Conservation (phyloP, 2,888 invertebrate species). For the Toxonevra muliebris region DNA sequence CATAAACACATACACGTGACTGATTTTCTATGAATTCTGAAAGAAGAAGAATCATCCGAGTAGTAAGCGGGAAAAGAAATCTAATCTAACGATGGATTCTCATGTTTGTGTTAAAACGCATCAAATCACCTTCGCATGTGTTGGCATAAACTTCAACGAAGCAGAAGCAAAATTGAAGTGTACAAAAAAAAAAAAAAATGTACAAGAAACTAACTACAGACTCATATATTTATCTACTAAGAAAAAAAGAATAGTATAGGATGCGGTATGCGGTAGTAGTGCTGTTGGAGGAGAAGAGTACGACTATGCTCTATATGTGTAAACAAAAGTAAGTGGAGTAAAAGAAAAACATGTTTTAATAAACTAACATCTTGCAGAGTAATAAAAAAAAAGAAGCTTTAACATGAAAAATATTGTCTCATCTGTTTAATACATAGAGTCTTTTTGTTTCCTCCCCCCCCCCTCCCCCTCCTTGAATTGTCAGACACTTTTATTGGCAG, state of each 20-base stretch:
- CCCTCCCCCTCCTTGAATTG: too few species aligned
- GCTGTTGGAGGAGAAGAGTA: neutral
- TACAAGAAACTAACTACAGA: neutral
- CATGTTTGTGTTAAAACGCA: conserved; percentile 19
- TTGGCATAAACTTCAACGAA: conserved; percentile 18
- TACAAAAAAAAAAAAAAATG: conserved; percentile 12
- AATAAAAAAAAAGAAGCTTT: too few species aligned
- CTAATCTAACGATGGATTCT: conserved; percentile 16
- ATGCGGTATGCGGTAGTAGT: neutral
- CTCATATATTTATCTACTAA: neutral
- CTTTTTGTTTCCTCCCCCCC: too few species aligned
- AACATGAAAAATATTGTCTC: too few species aligned
- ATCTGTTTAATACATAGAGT: too few species aligned
- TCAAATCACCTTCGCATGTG: conserved; percentile 15
- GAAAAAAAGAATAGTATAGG: neutral
- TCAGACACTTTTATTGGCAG: conserved; percentile 9
- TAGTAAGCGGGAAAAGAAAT: conserved; percentile 3
- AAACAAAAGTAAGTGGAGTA: neutral
- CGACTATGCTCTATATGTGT: neutral
- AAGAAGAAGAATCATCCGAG: too few species aligned
- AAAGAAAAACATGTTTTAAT: neutral
- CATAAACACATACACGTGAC: neutral
- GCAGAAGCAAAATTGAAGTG: conserved; percentile 4
- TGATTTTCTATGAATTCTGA: neutral
- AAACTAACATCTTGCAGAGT: too few species aligned